Conservation (phyloP, 2,113 vertebrate species). For the Triplophysa tibetana region DNA sequence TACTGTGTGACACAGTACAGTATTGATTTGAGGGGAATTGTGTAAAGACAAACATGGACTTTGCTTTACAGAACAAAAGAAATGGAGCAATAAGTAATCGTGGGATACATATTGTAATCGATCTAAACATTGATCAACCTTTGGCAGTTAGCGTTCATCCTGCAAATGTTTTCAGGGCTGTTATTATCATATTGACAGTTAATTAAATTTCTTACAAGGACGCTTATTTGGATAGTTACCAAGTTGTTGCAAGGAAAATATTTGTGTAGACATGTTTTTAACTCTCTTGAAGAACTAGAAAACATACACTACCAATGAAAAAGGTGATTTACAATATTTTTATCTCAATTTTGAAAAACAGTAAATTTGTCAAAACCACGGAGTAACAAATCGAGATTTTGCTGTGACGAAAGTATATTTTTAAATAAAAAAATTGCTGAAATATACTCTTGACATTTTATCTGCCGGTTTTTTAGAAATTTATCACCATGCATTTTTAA, state of each 20-base stretch:
- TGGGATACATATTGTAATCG: background rate
- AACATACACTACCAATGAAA: too few species aligned
- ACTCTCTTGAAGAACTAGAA: too few species aligned
- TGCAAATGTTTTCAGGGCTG: background rate
- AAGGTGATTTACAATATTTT: too few species aligned
- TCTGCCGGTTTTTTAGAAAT: too few species aligned
- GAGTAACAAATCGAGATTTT: too few species aligned
- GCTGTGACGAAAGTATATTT: too few species aligned
- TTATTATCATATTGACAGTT: background rate
- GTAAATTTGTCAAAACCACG: too few species aligned
- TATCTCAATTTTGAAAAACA: too few species aligned
- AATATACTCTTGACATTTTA: too few species aligned
- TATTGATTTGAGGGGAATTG: background rate
- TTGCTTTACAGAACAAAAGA: constrained; percentile 19
- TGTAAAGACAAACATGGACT: background rate
- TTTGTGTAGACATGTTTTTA: background rate
- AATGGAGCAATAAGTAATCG: constrained; percentile 2
- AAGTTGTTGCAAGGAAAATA: background rate
- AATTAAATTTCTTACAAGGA: background rate
- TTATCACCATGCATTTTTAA: too few species aligned
- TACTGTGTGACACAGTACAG: background rate
- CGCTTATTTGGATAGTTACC: background rate
- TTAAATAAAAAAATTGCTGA: too few species aligned
- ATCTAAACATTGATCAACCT: constrained; percentile 5
- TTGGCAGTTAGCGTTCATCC: background rate